These are phyloP conservation scores for Pseudomyrmex gracilis DNA, from an alignment of 1,140 invertebrate genomes.

Conservation along the genomic window DNA sequence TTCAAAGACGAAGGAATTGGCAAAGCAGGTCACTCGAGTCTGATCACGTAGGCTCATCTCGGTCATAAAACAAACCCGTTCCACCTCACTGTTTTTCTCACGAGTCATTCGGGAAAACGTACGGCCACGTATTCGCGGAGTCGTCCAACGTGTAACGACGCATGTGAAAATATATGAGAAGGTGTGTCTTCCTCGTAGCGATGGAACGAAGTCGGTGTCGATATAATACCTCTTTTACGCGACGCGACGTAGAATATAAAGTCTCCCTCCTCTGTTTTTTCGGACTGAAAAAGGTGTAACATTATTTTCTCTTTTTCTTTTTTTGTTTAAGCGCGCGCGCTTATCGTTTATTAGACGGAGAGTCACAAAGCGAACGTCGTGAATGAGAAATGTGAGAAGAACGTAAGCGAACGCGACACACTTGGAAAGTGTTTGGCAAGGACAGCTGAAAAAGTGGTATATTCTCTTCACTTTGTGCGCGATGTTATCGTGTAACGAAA, in stretches of 20 bases:
- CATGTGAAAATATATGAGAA: slow-evolving; percentile 25
- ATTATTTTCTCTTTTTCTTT: slow-evolving; percentile 6
- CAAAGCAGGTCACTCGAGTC: slow-evolving; percentile 58
- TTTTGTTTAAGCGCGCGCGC: background rate
- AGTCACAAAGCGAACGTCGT: slow-evolving; percentile 17
- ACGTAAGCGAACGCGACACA: background rate
- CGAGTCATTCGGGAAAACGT: slow-evolving; percentile 31
- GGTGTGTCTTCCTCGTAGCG: background rate
- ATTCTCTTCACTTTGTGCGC: slow-evolving; percentile 48
- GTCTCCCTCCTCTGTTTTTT: background rate
- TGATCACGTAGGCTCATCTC: slow-evolving; percentile 79
- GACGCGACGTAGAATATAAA: slow-evolving; percentile 19
- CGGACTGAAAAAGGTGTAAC: slow-evolving; percentile 31
- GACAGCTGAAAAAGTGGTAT: slow-evolving; percentile 46
- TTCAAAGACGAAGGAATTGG: slow-evolving; percentile 63
- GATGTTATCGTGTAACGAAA: slow-evolving; percentile 62
- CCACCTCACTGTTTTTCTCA: slow-evolving; percentile 37
- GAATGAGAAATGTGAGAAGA: slow-evolving; percentile 38
- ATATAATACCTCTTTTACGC: slow-evolving; percentile 8
- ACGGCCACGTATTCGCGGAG: slow-evolving; percentile 31
- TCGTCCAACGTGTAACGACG: slow-evolving; percentile 38
- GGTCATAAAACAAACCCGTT: slow-evolving; percentile 77
- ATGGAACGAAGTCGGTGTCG: slow-evolving; percentile 25
- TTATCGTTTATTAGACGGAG: slow-evolving; percentile 17
- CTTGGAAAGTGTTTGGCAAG: slow-evolving; percentile 20